phyloP scores from a whole-genome alignment of 2,113 vertebrate species.

The Cochlearius cochlearius region DNA sequence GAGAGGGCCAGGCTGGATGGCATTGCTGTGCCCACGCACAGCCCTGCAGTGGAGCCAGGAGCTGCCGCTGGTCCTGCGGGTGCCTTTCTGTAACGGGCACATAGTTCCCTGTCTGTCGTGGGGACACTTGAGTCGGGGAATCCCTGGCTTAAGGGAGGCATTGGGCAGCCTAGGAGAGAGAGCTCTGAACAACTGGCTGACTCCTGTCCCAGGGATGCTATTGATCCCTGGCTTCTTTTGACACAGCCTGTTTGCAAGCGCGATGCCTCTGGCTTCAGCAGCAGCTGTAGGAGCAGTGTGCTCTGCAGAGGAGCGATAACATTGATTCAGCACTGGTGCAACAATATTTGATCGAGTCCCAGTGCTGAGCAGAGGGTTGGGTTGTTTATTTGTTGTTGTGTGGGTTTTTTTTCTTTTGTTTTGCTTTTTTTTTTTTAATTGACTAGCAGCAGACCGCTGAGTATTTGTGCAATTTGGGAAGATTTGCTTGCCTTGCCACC shows the following conservation, averaged over 20 bases:
- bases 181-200: neutral
- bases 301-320: neutral
- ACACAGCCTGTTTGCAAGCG: neutral
- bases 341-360: neutral
- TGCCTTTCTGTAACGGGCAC: neutral
- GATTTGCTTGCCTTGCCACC: neutral
- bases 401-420: no score
- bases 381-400: neutral
- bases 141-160: neutral
- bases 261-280: neutral
- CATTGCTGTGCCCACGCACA: accelerated
- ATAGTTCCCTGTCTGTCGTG: neutral
- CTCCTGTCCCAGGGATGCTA: neutral
- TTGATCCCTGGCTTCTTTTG: neutral
- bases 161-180: neutral
- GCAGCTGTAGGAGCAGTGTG: neutral
- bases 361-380: neutral
- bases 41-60: neutral
- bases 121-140: neutral
- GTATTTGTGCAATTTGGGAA: neutral
- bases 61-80: neutral
- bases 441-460: neutral
- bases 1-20: neutral
- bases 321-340: neutral
- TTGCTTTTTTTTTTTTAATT: neutral